Evolutionary conservation across 2,888 invertebrate genomes (phyloP), one percentile per base, ranked within the genome.

Genomic region (Synanthedon andrenaeformis): DNA sequence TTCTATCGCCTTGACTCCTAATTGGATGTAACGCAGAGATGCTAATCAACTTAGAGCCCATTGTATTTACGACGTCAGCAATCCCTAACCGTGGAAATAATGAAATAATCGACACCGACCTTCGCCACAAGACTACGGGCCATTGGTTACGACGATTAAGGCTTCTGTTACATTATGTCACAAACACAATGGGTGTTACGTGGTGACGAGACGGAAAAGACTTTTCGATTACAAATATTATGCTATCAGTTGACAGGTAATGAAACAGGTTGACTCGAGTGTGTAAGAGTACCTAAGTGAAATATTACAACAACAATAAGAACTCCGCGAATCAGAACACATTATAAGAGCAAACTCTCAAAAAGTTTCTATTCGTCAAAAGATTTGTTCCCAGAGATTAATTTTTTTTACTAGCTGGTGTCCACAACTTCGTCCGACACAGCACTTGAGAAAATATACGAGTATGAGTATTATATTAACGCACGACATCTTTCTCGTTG

Each of bases 81-180:
- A 53, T 53, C 62, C 59, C 58, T 51, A 51, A 57, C 55, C 59
- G 57, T 55, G 62, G 55, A 57, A 59, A 58, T 63, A 62, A 65
- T 63, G 55, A 57, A 59, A 58, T 63, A 62, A 65, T 63, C 59
- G 62, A 55, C 59, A 63, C 59, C 63, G 70, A 69, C 74, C 69
- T 74, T 74, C 69, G 65, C 61, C 59, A 50, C 54, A 14, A 45
- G 13, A 13, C 14, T n/a, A 45, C 45, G 55, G 56, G 56, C 58
- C 55, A 65, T 67, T 64, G 63, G 59, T 58, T 57, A 53, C 55
- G 35, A 45, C 65, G 64, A 63, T 68, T 66, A 71, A 65, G 69
- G 67, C 63, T 56, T 59, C 60, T 58, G 56, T 62, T 64, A 66
- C 68, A 65, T 73, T 72, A 73, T 72, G 70, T 70, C 72, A 72